Conservation (phyloP, 2,888 invertebrate genomes). For the Agriotes lineatus region DNA sequence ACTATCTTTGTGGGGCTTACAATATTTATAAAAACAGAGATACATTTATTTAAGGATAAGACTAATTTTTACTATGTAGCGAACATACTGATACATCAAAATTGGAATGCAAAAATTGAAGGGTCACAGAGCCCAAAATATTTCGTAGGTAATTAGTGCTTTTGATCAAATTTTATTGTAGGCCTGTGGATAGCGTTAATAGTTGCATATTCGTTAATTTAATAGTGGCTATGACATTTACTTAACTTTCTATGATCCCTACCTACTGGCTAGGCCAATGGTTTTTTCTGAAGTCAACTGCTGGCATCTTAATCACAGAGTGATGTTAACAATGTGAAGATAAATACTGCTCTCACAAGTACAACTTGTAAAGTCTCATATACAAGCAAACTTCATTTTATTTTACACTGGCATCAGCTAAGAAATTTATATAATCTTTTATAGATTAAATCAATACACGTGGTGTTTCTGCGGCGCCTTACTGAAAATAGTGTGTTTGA, state of each 20-base stretch:
- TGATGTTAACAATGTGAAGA: constrained; percentile 42
- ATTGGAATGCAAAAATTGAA: too few relatives aligned
- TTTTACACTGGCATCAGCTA: constrained; percentile 47
- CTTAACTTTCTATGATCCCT: constrained; percentile 8
- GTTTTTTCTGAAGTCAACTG: constrained; percentile 16
- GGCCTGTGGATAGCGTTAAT: too few relatives aligned
- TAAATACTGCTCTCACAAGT: constrained; percentile 49
- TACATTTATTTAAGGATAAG: too few relatives aligned
- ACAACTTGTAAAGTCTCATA: constrained; percentile 41
- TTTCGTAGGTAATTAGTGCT: too few relatives aligned
- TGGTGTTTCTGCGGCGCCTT: constrained; percentile 18
- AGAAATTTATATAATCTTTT: constrained; percentile 35
- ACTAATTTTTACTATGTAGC: too few relatives aligned
- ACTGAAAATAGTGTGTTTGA: constrained; percentile 17
- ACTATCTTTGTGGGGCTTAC: too few relatives aligned
- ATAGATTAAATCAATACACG: constrained; percentile 37
- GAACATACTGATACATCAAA: too few relatives aligned
- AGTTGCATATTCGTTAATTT: too few relatives aligned
- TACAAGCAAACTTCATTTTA: constrained; percentile 51
- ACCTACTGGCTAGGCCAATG: not conserved
- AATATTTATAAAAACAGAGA: too few relatives aligned
- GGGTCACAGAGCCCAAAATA: too few relatives aligned
- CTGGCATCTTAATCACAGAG: constrained; percentile 32
- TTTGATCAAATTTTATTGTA: too few relatives aligned
- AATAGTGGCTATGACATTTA: too few relatives aligned